Evolutionary conservation across 2,113 vertebrate genomes (phyloP), one percentile per base, ranked within the genome.

Genomic region (Furnarius figulus): DNA sequence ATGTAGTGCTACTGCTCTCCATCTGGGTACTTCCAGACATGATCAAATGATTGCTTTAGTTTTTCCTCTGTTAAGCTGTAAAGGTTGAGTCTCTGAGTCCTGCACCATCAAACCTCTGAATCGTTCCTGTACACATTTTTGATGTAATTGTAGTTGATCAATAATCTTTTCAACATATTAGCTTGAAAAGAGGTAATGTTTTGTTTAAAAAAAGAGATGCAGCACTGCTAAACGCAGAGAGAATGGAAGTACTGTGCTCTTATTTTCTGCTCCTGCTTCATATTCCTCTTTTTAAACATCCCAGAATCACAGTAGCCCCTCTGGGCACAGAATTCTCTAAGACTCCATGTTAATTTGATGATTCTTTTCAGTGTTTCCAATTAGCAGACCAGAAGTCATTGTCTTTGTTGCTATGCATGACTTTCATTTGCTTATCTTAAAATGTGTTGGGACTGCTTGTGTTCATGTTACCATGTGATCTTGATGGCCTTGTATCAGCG

Each of bases 381-480:
- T 71, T 76, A 63, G 20, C 40, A n/a, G 59, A 79, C 58, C 15
- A 73, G 40, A 87, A 81, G 37, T n/a, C 23, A 42, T 46, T 91
- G 40, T 17, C 76, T 94, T 82, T 94, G 58, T 80, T 93, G n/a
- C 40, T 76, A 37, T 62, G 59, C 30, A 23, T 67, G 71, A 77
- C 55, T 89, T 89, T 50, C 21, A 31, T 77, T 88, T 94, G 47
- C 67, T 87, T 91, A 79, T 91, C 87, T 96, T 55, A 25, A 77
- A 76, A 85, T 1, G 31, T 27, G 2, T 14, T 78, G 47, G 47
- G 19, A 44, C 67, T 79, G 31, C 67, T 73, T 37, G 50, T 55
- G 49, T 66, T 59, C 55, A 1, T 9, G 13, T 31, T 49, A 14
- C 75, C 80, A 47, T 10, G 82, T 70, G 85, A 73, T 63, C 58